phyloP scores from a whole-genome alignment of 2,888 invertebrate species.

The Drosophila differens region DNA sequence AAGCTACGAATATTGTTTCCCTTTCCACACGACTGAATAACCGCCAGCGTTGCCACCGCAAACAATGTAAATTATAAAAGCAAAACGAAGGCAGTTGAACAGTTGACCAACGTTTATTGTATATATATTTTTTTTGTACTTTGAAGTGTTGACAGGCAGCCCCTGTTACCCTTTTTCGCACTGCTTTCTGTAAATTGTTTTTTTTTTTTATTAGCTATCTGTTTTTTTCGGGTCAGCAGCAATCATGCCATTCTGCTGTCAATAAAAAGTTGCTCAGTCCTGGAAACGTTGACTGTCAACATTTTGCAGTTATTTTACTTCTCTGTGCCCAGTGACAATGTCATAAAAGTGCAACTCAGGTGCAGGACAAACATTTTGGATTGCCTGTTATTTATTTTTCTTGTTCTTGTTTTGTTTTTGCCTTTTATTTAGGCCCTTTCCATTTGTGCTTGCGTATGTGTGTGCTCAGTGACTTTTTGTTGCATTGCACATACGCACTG shows the following conservation, averaged over 20 bases:
- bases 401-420: background rate
- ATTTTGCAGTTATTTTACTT: slow-evolving; percentile 78
- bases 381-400: slow-evolving; percentile 36
- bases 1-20: slow-evolving; percentile 34
- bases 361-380: slow-evolving; percentile 61
- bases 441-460: slow-evolving; percentile 17
- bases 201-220: slow-evolving; percentile 40
- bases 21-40: slow-evolving; percentile 40
- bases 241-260: slow-evolving; percentile 74
- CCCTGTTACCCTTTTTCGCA: slow-evolving; percentile 32
- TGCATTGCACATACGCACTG: slow-evolving; percentile 72
- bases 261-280: slow-evolving; percentile 62
- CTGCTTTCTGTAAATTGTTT: slow-evolving; percentile 15
- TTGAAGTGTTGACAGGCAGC: slow-evolving; percentile 64
- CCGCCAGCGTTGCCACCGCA: slow-evolving; percentile 55
- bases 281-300: slow-evolving; percentile 60
- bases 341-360: slow-evolving; percentile 62
- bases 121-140: slow-evolving; percentile 17
- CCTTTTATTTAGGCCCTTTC: slow-evolving; percentile 36
- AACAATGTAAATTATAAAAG: slow-evolving; percentile 79
- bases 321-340: slow-evolving; percentile 48
- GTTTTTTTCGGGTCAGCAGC: slow-evolving; percentile 59
- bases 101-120: slow-evolving; percentile 51
- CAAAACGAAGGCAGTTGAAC: slow-evolving; percentile 64
- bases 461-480: slow-evolving; percentile 71